Base-by-base conservation (phyloP, 1,140 invertebrate species). In the Asobara japonica region DNA sequence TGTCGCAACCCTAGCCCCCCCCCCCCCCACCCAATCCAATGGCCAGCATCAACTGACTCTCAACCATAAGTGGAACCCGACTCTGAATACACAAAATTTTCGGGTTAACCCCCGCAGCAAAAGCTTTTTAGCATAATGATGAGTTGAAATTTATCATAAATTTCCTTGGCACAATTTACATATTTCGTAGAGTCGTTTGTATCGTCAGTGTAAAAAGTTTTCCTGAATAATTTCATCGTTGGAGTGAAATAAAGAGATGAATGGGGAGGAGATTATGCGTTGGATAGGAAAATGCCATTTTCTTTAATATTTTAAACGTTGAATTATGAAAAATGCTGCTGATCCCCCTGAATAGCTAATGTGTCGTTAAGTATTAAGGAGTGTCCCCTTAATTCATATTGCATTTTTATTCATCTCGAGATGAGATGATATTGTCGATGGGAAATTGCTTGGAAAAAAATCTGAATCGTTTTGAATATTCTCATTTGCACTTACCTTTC, bases 71-170 rank as follows among this genome's bases (percentile, higher is more conserved):
- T 56, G 51, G 51, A 13, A 48, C 41, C 20, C 20, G 27, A 25
- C n/a, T 62, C 30, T 48, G 41, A 66, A 66, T 66, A 45, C 65
- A 45, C 41, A 25, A 66, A 41, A 66, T 48, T 27, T 66, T 41
- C 25, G 22, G 36, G 41, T 25, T 45, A 66, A 45, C 65, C 65
- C 41, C 65, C 13, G 18, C 13, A 56, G 20, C 51, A 25, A 56
- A 27, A 22, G 22, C 20, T 27, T 56, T 56, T 56, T 56, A 25
- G 51, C 51, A 56, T 56, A 56, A 56, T 22, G 51, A 25, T 56
- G 51, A 56, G 20, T 56, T 27, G 22, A 56, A 56, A 56, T 56
- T 56, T 25, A 56, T 56, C 51, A 27, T 56, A 25, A 56, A 56
- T 27, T 56, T 18, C 51, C 22, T 56, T 25, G 51, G 8, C 22